Percentiles rank a stretch among this genome's conserved stretches.
Evolutionary conservation across 1,140 invertebrate genomes (phyloP).

Genomic region (Drosophila saltans): DNA sequence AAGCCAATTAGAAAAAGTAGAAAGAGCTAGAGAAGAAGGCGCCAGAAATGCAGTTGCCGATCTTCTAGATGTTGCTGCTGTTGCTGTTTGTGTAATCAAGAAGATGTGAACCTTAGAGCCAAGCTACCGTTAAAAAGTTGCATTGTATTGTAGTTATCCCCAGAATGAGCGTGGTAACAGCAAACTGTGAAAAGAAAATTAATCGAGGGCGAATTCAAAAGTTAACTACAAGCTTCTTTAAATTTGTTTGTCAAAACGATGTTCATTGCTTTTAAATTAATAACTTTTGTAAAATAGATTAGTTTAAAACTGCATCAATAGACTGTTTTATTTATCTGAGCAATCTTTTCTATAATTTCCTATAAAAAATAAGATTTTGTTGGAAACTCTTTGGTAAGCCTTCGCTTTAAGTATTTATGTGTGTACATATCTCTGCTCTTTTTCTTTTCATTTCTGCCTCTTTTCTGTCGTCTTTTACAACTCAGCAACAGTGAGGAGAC

Average conservation of each 20-base stretch:
- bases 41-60: slow-evolving; percentile 20
- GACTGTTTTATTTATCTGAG: not conserved
- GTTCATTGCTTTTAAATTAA: too few relatives aligned
- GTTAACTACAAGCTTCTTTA: not conserved
- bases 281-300: too few relatives aligned
- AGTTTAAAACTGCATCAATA: not conserved
- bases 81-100: slow-evolving; percentile 59
- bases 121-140: slow-evolving; percentile 22
- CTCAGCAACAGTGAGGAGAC: slow-evolving; percentile 35
- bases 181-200: not conserved
- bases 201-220: not conserved
- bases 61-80: slow-evolving; percentile 14
- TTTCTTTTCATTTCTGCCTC: slow-evolving; percentile 24
- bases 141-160: slow-evolving; percentile 21
- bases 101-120: slow-evolving; percentile 21
- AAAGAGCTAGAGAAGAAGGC: slow-evolving; percentile 22
- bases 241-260: not conserved
- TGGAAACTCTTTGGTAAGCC: not conserved
- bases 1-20: slow-evolving; percentile 62
- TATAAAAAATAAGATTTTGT: not conserved
- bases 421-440: slow-evolving; percentile 19
- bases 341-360: too few relatives aligned
- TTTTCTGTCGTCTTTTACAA: slow-evolving; percentile 58
- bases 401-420: slow-evolving; percentile 1
- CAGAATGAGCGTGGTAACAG: not conserved